A percentile compares a stretch with the other conserved stretches of the same genome.
Conservation (phyloP, 2,888 invertebrate genomes). For the Aspidapion aeneum region DNA sequence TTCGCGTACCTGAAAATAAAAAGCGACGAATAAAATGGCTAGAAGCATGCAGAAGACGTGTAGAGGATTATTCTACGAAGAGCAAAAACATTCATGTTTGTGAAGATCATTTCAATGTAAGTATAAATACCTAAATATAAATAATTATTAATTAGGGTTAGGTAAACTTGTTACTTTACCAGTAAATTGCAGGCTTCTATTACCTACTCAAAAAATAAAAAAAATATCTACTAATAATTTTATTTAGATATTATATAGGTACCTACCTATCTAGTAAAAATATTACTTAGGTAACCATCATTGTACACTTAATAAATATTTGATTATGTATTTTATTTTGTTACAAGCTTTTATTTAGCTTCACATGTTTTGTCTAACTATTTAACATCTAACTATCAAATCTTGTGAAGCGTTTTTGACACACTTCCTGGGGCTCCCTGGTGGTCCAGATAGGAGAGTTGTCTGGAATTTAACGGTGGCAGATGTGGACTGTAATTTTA, state of each 20-base stretch:
- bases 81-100: neutral
- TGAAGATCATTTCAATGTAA: neutral
- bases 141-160: neutral
- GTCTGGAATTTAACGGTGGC: too few relatives aligned
- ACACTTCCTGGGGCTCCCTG: too few relatives aligned
- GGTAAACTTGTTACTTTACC: neutral
- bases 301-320: neutral
- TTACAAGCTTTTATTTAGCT: too few relatives aligned
- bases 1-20: too few relatives aligned
- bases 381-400: too few relatives aligned
- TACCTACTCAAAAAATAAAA: neutral
- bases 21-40: too few relatives aligned
- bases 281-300: neutral
- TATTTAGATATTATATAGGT: neutral
- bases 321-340: too few relatives aligned
- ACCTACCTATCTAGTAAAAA: neutral
- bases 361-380: too few relatives aligned
- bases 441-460: too few relatives aligned
- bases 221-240: neutral
- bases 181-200: neutral
- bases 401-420: too few relatives aligned
- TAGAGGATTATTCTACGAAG: neutral
- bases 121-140: too few relatives aligned
- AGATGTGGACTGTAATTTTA: too few relatives aligned
- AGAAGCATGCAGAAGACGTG: neutral